phyloP scores from a whole-genome alignment of 2,113 vertebrate genomes.

The Callionymus lyra region DNA sequence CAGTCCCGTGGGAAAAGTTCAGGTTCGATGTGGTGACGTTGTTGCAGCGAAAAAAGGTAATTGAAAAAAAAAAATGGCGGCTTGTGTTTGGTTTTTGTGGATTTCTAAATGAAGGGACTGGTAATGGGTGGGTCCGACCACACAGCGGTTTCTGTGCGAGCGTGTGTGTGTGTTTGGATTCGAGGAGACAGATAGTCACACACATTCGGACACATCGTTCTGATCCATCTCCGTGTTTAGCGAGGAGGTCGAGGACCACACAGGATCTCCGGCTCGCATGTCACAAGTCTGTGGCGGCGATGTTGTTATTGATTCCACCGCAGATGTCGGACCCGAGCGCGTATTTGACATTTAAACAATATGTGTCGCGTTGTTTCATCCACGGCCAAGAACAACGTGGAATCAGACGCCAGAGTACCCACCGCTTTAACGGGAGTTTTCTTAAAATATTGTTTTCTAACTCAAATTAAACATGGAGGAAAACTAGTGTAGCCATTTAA shows the following conservation, averaged over 20 bases:
- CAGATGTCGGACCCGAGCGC: constrained; percentile 54
- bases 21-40: constrained; percentile 37
- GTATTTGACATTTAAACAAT: constrained; percentile 64
- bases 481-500: too few relatives aligned
- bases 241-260: constrained; percentile 45
- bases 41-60: constrained; percentile 50
- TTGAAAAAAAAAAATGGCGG: constrained; percentile 48
- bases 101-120: constrained; percentile 55
- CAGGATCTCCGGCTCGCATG: constrained; percentile 38
- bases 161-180: constrained; percentile 27
- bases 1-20: constrained; percentile 30
- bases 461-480: too few relatives aligned
- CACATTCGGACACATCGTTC: constrained; percentile 40
- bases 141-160: constrained; percentile 21
- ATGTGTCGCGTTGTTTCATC: constrained; percentile 55
- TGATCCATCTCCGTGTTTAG: constrained; percentile 40
- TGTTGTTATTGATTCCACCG: constrained; percentile 58
- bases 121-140: constrained; percentile 54
- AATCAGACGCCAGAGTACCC: constrained; percentile 49
- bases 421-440: constrained; percentile 29
- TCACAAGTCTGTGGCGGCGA: constrained; percentile 39
- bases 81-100: constrained; percentile 55
- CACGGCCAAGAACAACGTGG: constrained; percentile 53
- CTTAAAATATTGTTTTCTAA: constrained; percentile 1
- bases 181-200: constrained; percentile 46